Conservation (phyloP, 2,113 vertebrate genomes). For the Chionomys nivalis region DNA sequence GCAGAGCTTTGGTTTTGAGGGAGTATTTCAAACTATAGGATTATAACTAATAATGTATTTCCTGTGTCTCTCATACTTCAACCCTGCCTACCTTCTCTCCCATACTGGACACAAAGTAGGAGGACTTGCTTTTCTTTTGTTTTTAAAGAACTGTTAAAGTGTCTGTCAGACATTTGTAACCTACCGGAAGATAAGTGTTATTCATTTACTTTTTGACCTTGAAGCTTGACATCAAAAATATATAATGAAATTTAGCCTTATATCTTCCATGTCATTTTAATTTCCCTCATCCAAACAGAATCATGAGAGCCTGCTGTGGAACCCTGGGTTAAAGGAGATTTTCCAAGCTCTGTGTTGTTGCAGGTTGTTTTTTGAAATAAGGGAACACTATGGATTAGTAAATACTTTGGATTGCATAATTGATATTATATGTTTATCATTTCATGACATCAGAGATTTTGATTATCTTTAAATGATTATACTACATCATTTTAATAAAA, state of each 20-base stretch:
- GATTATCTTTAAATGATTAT: background rate
- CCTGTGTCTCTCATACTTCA: background rate
- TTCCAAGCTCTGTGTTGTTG: background rate
- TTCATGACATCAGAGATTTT: background rate
- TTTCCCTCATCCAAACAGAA: background rate
- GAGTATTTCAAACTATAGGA: background rate
- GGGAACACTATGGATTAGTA: background rate
- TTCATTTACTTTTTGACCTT: slow-evolving; percentile 5
- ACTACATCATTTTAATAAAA: background rate
- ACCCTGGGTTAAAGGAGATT: background rate
- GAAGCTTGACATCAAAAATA: background rate
- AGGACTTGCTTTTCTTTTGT: background rate
- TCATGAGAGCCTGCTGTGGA: background rate
- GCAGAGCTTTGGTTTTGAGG: slow-evolving; percentile 65
- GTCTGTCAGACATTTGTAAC: background rate
- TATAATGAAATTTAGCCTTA: background rate
- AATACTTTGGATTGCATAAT: background rate
- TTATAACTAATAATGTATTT: background rate
- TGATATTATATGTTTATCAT: background rate
- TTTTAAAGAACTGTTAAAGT: background rate
- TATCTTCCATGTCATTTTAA: background rate
- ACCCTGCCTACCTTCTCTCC: background rate
- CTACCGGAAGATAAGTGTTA: slow-evolving; percentile 25
- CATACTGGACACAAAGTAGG: background rate
- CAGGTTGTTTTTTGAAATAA: background rate